A percentile compares a stretch with the other conserved stretches of the same genome.
These are phyloP conservation scores for Agonopterix subpropinquella DNA, from an alignment of 2,888 invertebrate genomes.

Conservation along the genomic window DNA sequence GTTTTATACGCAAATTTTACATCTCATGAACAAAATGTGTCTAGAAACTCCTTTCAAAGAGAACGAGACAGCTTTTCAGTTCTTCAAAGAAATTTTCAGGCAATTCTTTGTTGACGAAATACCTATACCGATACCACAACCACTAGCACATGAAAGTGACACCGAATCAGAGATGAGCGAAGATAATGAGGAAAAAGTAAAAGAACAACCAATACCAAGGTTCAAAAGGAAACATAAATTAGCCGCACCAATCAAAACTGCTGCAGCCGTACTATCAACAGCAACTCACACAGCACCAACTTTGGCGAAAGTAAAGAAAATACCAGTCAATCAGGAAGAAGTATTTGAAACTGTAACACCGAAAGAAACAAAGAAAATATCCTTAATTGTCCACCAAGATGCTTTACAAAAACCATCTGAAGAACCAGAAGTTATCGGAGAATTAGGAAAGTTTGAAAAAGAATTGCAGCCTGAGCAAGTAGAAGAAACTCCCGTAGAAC, in stretches of 20 bases:
- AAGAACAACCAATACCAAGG: constrained; percentile 26
- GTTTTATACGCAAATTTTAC: constrained; percentile 90
- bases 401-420: constrained; percentile 44
- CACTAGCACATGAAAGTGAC: constrained; percentile 28
- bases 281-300: constrained; percentile 14
- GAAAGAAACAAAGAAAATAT: constrained; percentile 60
- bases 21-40: constrained; percentile 97
- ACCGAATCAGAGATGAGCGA: constrained; percentile 63
- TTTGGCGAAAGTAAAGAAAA: constrained; percentile 41
- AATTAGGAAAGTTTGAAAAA: constrained; percentile 60
- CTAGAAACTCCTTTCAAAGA: constrained; percentile 87
- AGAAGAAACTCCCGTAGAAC: constrained; percentile 21
- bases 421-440: constrained; percentile 51
- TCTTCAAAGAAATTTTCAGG: constrained; percentile 51
- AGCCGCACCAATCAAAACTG: constrained; percentile 46
- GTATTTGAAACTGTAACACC: constrained; percentile 55
- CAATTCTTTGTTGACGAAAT: constrained; percentile 41
- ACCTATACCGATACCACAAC: constrained; percentile 22
- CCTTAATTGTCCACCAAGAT: constrained; percentile 55
- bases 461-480: constrained; percentile 32
- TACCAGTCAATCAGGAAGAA: constrained; percentile 40
- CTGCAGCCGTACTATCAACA: constrained; percentile 32
- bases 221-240: constrained; percentile 54
- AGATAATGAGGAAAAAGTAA: constrained; percentile 41
- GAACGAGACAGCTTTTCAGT: constrained; percentile 39